Evolutionary conservation across 2,797 vertebrate genomes (phyloP).

Genomic region (Anolis apletophallus): DNA sequence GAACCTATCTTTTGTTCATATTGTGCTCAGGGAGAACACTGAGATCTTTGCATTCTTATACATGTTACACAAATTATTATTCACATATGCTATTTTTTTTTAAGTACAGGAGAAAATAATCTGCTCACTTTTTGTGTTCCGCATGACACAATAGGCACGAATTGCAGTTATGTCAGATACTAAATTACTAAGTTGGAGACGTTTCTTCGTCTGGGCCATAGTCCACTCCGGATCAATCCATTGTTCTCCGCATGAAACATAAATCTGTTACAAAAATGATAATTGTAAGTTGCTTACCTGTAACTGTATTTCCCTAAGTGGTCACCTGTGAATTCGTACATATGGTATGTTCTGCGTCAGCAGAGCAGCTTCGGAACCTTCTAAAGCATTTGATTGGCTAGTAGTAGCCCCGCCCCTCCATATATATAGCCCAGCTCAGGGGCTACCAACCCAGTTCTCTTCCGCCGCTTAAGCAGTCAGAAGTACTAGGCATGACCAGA

Average conservation of each 20-base stretch:
- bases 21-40: not conserved
- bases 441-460: too few relatives aligned
- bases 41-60: not conserved
- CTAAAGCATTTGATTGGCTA: too few relatives aligned
- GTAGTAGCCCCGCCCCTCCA: too few relatives aligned
- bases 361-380: too few relatives aligned
- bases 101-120: constrained; percentile 1
- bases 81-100: not conserved
- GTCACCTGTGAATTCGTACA: too few relatives aligned
- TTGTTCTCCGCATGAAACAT: constrained; percentile 71
- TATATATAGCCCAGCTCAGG: too few relatives aligned
- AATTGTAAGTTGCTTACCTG: too few relatives aligned
- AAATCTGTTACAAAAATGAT: constrained; percentile 60
- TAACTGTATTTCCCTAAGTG: too few relatives aligned
- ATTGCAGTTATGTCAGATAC: constrained; percentile 69
- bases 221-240: constrained; percentile 65
- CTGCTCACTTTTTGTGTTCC: constrained; percentile 61
- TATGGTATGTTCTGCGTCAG: too few relatives aligned
- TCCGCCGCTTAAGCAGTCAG: too few relatives aligned
- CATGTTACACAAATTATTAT: not conserved
- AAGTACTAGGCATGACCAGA: too few relatives aligned
- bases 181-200: constrained; percentile 63
- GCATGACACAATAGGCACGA: constrained; percentile 62
- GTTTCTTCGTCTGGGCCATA: constrained; percentile 58
- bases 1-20: not conserved